These are phyloP conservation scores for Lepidurus apus DNA, from an alignment of 1,140 invertebrate species.

Conservation along the genomic window DNA sequence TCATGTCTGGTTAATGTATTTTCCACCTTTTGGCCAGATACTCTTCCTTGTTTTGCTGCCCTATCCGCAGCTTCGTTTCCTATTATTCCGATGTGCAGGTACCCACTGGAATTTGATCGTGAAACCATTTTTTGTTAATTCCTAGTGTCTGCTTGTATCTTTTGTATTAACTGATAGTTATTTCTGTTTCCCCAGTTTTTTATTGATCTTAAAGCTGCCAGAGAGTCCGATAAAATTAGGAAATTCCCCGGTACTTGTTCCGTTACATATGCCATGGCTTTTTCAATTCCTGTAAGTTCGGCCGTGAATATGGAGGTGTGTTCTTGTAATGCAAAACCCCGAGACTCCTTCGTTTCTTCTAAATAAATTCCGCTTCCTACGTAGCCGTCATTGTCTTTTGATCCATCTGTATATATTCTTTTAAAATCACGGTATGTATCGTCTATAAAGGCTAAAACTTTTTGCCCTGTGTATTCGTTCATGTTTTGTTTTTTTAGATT, in stretches of 20 bases:
- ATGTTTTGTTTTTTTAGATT: neutral
- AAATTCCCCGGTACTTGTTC: no score
- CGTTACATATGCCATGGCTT: no score
- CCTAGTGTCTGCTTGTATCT: neutral
- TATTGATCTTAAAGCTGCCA: neutral
- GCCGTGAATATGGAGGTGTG: neutral
- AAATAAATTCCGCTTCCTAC: neutral
- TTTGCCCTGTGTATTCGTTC: neutral
- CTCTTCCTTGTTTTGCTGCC: neutral
- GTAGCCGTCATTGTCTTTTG: neutral
- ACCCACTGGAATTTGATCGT: neutral
- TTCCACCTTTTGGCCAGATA: neutral
- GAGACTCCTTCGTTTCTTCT: neutral
- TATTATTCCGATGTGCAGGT: neutral
- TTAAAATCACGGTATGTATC: neutral
- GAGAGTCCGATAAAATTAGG: no score
- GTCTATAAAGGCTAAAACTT: neutral
- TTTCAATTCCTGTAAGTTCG: no score
- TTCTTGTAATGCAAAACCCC: neutral
- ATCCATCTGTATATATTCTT: neutral
- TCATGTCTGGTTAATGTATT: neutral
- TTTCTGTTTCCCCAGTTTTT: neutral
- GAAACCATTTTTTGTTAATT: neutral
- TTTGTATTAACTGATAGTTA: neutral
- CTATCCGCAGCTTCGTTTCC: neutral